Base-by-base conservation (phyloP, 2,113 vertebrate genomes). In the Zosterops pallidus region DNA sequence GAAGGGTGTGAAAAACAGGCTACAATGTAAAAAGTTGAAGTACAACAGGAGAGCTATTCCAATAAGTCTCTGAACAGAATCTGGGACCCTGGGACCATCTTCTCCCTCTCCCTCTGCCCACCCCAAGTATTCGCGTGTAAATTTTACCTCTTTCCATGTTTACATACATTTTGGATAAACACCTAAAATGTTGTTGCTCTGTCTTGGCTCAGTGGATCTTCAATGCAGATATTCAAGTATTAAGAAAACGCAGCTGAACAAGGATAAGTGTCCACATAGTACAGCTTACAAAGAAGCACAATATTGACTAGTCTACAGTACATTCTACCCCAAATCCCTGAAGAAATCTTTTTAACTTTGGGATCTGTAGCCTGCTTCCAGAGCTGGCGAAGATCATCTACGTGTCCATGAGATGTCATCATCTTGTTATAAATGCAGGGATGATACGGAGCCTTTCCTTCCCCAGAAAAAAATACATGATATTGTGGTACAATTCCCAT, bases 391-490 rank as follows among this genome's bases (percentile, higher is more conserved):
- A 99, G 96, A 46, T 99, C 99, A 7, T 97, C 60, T 65, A 97
- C 92, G 0, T 99, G 99, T 84, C 99, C 98, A 4, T 99, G 99
- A 50, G 99, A 99, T 25, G 99, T 99, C 94, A 99, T 99, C 99
- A 99, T 99, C 96, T 98, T 98, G n/a, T 98, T 96, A 75, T 98
- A 99, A 96, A 99, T 99, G 96, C 99, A 99, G 29, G 98, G 98
- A 93, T 99, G 99, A 90, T 99, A 98, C 0, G 98, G 98, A 53
- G 98, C 97, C 86, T 99, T 99, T 33, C 98, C 99, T 98, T 99
- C 99, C 47, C 99, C 99, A 70, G 99, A 98, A 96, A 99, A 99
- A 97, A 98, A 99, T 22, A 96, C 94, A 26, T 99, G 98, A 83
- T 98, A 75, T 75, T 98, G 98, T 47, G 99, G 99, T 64, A 98